Evolutionary conservation across 2,888 invertebrate species (phyloP), one percentile per base, ranked within the genome.

Genomic region (Dione vanillae): DNA sequence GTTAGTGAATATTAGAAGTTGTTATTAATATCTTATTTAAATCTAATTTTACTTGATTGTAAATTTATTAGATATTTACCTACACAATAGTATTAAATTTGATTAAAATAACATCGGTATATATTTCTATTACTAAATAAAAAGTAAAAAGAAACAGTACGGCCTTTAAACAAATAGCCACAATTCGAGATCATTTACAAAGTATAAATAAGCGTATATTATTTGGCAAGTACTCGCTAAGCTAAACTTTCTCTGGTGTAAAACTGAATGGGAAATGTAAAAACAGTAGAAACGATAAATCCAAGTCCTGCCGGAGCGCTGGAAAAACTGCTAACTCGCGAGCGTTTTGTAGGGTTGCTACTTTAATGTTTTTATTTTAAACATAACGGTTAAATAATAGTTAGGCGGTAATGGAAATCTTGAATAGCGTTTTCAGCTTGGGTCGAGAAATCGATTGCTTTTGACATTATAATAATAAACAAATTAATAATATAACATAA

Each of bases 301-400:
- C 83, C 79, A 77, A 76, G 72, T 72, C 68, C 67, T 68, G 69
- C 71, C 75, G 79, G 76, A 78, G 75, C 78, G 77, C 71, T 65
- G 78, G 79, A 83, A 86, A 86, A 86, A 85, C 79, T 79, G 84
- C 85, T 82, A 84, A 85, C 82, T 83, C 82, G 80, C 68, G 68
- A 65, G 43, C 66, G 62, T 40, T 73, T 62, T 40, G 27, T 79
- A 87, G 86, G 86, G 87, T 67, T 85, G 83, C 7, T 74, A 62
- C 58, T 35, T 14, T 8, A 35, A n/a, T 45, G 8, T 20, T 20
- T 2, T 56, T 27, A 27, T 27, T 27, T 27, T 5, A 27, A 27
- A 27, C 5, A 27, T 27, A 27, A 27, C 27, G 27, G 27, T 27
- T 27, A 27, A 27, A 27, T 27, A 27, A 27, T 3, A 3, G 5